Base-by-base conservation (phyloP, 2,888 invertebrate genomes). In the Tetrapedia diversipes region DNA sequence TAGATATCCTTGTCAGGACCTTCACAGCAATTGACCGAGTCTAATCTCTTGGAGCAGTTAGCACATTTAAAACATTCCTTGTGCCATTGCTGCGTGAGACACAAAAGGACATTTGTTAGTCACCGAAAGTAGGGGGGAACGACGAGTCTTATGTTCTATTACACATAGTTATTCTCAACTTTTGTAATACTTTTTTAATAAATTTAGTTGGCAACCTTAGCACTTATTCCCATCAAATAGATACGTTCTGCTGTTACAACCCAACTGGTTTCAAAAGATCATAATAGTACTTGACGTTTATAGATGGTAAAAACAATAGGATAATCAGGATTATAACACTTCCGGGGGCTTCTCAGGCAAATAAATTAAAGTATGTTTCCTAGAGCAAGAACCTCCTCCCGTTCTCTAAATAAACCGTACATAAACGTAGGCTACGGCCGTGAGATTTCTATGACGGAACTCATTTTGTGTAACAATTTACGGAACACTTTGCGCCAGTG, bases 1-100 rank as follows among this genome's bases (percentile, higher is more conserved):
- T 97, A 98, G 94, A 98, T 97, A 92, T 98, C 97, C 94, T 96
- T 97, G 92, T 98, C 97, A 89, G 98, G 96, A 90, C 97, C 98
- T 93, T 97, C 98, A 93, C 97, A 97, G 94, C 96, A 97, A 93
- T 96, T 96, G 90, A 96, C 95, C 86, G 97, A 97, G 94, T 98
- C 97, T 94, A 98, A 94, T 91, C 96, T 94, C 94, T 97, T 97
- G 89, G 94, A 93, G 94, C 97, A 98, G 88, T 95, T 94, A 92
- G 94, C 96, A 94, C 97, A 97, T 94, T 97, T 97, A 95, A 95
- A 98, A 94, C 97, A 98, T 94, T 96, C 96, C 94, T 93, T 97
- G 95, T 97, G 97, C 96, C 97, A 97, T 92, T 94, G 95, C 96
- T 96, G 92, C 92, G 94, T 94, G 93, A 93, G 85, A 89, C 85